phyloP scores from a whole-genome alignment of 1,140 invertebrate species.

The Notospermus geniculatus region DNA sequence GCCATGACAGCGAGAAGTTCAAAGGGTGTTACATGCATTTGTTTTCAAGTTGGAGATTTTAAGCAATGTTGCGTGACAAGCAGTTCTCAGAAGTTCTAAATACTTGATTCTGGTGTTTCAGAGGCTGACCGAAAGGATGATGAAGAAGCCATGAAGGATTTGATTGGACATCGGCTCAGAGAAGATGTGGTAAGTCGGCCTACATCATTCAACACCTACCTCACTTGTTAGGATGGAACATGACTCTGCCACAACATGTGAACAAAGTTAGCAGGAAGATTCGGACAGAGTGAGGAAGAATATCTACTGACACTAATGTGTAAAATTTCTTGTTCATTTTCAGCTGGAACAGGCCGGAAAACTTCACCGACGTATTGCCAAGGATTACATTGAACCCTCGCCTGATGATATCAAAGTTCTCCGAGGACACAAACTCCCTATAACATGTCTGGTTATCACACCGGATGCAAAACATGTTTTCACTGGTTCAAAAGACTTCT shows the following conservation, averaged over 20 bases:
- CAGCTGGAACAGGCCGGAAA: slow-evolving; percentile 77
- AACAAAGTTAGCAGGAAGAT: too few species aligned
- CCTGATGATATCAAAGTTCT: slow-evolving; percentile 37
- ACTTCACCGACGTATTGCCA: slow-evolving; percentile 72
- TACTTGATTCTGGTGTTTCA: slow-evolving; percentile 34
- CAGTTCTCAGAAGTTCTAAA: background rate
- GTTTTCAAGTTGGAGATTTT: too few species aligned
- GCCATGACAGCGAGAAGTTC: too few species aligned
- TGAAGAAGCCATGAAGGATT: slow-evolving; percentile 66
- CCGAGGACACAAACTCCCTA: slow-evolving; percentile 66
- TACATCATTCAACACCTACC: too few species aligned
- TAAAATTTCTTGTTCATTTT: too few species aligned
- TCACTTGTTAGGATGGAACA: too few species aligned
- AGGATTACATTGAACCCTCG: slow-evolving; percentile 44
- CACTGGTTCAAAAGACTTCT: slow-evolving; percentile 84
- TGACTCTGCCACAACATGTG: too few species aligned
- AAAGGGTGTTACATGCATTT: too few species aligned
- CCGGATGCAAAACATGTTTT: slow-evolving; percentile 73
- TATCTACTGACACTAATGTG: too few species aligned
- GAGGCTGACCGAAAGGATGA: slow-evolving; percentile 69
- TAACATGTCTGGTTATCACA: slow-evolving; percentile 81
- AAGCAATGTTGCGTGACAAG: too few species aligned
- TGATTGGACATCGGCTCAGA: slow-evolving; percentile 70
- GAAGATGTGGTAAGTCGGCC: slow-evolving; percentile 66
- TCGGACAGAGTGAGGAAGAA: too few species aligned